Conservation (phyloP, 2,888 invertebrate species). For the Drosophila infuscata region DNA sequence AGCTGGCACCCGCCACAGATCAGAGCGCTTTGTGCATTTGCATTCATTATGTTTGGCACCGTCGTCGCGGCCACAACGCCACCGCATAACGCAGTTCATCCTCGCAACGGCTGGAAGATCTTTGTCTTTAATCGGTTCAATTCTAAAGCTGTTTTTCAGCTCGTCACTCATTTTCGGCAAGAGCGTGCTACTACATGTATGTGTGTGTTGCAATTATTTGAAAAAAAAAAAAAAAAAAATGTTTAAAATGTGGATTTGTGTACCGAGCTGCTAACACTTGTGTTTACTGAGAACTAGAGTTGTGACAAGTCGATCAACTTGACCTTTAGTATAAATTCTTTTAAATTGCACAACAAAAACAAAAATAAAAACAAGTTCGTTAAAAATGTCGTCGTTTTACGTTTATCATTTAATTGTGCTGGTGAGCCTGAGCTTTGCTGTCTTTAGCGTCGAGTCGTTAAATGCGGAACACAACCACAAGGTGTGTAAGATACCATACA, state of each 20-base stretch:
- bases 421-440: conserved; percentile 47
- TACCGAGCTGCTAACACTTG: conserved; percentile 66
- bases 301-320: conserved; percentile 61
- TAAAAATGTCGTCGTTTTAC: conserved; percentile 55
- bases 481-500: conserved; percentile 54
- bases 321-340: conserved; percentile 65
- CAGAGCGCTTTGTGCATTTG: conserved; percentile 69
- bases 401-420: conserved; percentile 33
- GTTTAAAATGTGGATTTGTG: conserved; percentile 72
- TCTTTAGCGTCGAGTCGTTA: conserved; percentile 39
- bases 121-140: conserved; percentile 22
- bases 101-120: conserved; percentile 15
- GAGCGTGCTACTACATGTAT: neutral
- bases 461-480: conserved; percentile 65
- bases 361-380: conserved; percentile 3
- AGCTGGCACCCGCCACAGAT: conserved; percentile 67
- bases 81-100: conserved; percentile 44
- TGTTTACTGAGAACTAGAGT: conserved; percentile 62
- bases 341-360: conserved; percentile 26
- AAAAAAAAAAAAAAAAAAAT: conserved; percentile 40
- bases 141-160: conserved; percentile 49
- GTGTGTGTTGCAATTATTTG: conserved; percentile 49
- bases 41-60: conserved; percentile 80
- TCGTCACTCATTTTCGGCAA: conserved; percentile 49
- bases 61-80: conserved; percentile 74